A percentile compares a stretch with the other conserved stretches of the same genome.
phyloP scores from a whole-genome alignment of 2,797 vertebrate genomes.

The Fringilla coelebs region DNA sequence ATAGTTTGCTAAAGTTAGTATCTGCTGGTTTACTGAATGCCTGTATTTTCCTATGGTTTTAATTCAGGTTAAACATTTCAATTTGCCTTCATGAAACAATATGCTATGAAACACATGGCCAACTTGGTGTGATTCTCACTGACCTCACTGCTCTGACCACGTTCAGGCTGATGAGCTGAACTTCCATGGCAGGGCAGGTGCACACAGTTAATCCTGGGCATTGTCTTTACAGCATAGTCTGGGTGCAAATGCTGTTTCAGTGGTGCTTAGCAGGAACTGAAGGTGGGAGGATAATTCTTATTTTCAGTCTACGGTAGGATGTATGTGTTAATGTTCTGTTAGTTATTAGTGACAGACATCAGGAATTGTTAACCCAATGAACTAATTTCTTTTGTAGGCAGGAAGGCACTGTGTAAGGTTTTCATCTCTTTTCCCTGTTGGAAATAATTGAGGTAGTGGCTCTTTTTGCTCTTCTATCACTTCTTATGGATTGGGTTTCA shows the following conservation, averaged over 20 bases:
- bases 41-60: background rate
- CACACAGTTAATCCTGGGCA: background rate
- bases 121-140: background rate
- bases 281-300: background rate
- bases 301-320: background rate
- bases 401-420: background rate
- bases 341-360: background rate
- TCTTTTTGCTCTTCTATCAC: background rate
- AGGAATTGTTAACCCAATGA: background rate
- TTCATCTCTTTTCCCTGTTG: background rate
- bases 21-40: background rate
- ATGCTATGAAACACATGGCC: background rate
- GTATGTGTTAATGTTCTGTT: background rate
- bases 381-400: background rate
- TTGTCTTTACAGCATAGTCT: background rate
- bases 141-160: rapidly evolving
- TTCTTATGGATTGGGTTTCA: background rate
- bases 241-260: background rate
- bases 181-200: background rate
- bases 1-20: background rate
- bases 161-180: background rate
- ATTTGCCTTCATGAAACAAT: background rate
- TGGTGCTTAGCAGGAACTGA: background rate
- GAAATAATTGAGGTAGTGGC: background rate
- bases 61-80: background rate